These are phyloP conservation scores for Pionites leucogaster DNA, from an alignment of 2,113 vertebrate species.

Conservation along the genomic window DNA sequence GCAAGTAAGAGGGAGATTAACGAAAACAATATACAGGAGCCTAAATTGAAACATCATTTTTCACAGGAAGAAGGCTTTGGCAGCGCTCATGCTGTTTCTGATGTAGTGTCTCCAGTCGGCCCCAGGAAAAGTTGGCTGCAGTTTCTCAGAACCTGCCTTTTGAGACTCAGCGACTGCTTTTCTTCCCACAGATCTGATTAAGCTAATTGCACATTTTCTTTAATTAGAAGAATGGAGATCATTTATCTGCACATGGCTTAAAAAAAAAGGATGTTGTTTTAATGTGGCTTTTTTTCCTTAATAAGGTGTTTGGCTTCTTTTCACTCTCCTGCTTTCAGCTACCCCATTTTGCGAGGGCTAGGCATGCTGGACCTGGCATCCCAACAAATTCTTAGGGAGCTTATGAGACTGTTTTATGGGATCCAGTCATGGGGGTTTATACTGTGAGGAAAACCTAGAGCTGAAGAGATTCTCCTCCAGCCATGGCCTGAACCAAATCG, in stretches of 20 bases:
- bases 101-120: conserved; percentile 28
- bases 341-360: background rate
- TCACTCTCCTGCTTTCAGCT: conserved; percentile 23
- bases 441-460: conserved; percentile 26
- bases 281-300: background rate
- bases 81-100: conserved; percentile 24
- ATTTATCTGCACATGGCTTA: conserved; percentile 42
- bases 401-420: conserved; percentile 50
- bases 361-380: background rate
- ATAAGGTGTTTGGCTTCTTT: conserved; percentile 37
- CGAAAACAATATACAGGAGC: conserved; percentile 45
- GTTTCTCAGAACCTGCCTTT: conserved; percentile 70
- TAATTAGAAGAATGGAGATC: conserved; percentile 45
- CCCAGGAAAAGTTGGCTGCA: conserved; percentile 53
- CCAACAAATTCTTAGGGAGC: conserved; percentile 23
- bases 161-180: conserved; percentile 51
- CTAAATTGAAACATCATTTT: conserved; percentile 64
- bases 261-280: conserved; percentile 13
- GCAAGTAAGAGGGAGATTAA: conserved; percentile 40
- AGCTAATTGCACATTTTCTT: conserved; percentile 64
- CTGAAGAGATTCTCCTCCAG: conserved; percentile 44
- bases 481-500: background rate
- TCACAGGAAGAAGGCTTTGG: conserved; percentile 41
- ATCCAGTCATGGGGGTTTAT: conserved; percentile 48
- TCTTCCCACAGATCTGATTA: conserved; percentile 65